Evolutionary conservation across 2,797 vertebrate genomes (phyloP), one percentile per base, ranked within the genome.

Genomic region (Avahi laniger): DNA sequence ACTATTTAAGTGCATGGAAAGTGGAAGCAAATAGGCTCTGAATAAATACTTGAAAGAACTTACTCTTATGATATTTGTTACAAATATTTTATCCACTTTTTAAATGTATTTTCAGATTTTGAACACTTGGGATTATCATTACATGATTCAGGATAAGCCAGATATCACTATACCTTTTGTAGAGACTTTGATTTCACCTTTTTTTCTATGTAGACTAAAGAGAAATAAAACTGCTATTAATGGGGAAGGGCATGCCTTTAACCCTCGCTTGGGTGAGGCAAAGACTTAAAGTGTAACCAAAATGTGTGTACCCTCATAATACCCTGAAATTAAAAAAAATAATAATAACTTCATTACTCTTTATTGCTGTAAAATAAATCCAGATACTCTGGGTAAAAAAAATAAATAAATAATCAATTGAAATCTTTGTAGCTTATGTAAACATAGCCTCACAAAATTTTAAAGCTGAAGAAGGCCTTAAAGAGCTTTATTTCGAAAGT

Each of bases 371-470:
- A 43, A 43, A 5, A 43, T 43, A 43, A 43, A 43, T 43, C 41
- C 41, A 43, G 41, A 43, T 43, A 43, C 41, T 43, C 41, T 43
- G 41, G 41, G 41, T 43, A 43, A 43, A 43, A 43, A 43, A 43
- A 43, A 43, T 43, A 43, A 43, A 43, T 43, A 43, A 65, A 94
- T 93, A 88, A 67, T 92, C 43, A 86, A 43, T 61, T 76, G 15
- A 97, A 97, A 84, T 80, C 46, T 75, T 93, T 46, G 33, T 43
- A 73, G 20, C n/a, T 92, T 63, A 88, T 61, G 72, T 52, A 79
- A 93, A 13, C 41, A 82, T 24, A 67, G 46, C 17, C n/a, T 93
- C 33, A 61, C 73, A 85, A 73, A 75, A 81, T 61, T 95, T 72
- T 87, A 41, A 81, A 96, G 33, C 22, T 95, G 38, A 59, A 57